Percentiles rank a stretch among this genome's conserved stretches.
These are phyloP conservation scores for Resseliella maxima DNA, from an alignment of 2,888 invertebrate genomes.

Conservation along the genomic window DNA sequence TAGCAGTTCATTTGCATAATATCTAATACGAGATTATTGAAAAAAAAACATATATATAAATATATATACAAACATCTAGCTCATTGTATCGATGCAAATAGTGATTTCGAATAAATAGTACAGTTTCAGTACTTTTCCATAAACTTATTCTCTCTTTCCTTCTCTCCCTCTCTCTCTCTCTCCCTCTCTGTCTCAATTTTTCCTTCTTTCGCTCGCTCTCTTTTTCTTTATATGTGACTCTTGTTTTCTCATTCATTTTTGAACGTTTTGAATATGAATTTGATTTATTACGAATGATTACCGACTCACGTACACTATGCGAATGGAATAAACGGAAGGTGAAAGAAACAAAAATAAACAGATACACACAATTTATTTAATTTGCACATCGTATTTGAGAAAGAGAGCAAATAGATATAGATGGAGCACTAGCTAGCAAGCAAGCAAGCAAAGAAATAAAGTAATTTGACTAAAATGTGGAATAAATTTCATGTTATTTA, in stretches of 20 bases:
- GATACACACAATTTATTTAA: background rate
- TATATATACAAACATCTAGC: background rate
- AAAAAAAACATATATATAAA: too few species aligned
- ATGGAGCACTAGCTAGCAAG: too few species aligned
- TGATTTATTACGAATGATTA: background rate
- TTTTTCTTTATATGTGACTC: too few species aligned
- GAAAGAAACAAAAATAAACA: background rate
- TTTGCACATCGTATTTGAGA: background rate
- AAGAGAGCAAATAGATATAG: background rate
- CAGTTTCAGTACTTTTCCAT: background rate
- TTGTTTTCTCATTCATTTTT: too few species aligned
- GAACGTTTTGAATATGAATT: background rate
- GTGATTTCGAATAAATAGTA: background rate
- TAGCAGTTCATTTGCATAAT: conserved; percentile 10
- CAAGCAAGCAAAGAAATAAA: background rate
- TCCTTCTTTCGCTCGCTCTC: too few species aligned
- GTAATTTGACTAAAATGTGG: background rate
- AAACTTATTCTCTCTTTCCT: background rate
- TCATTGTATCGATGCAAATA: background rate
- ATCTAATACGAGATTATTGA: conserved; percentile 41
- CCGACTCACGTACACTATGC: background rate
- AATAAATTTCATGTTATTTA: background rate
- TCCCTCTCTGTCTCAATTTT: background rate
- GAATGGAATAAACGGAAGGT: background rate
- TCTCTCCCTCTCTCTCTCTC: too few species aligned